A percentile compares a stretch with the other conserved stretches of the same genome.
Evolutionary conservation across 2,888 invertebrate genomes (phyloP).

Genomic region (Oscheius sp.): DNA sequence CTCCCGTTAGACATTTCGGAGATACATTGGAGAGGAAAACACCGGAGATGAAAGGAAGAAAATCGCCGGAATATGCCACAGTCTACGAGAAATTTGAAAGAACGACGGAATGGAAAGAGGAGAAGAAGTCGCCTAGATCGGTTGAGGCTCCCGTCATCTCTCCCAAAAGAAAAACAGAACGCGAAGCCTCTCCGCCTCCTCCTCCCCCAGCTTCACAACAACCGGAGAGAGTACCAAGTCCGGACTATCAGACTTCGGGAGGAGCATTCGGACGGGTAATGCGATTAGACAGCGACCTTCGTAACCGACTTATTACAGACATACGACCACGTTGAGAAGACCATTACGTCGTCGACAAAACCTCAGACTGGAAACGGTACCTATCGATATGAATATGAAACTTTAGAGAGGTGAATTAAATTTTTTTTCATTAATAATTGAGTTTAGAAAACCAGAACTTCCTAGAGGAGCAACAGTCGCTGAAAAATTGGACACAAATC

Average conservation of each 20-base stretch:
- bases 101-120: slow-evolving; percentile 36
- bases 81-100: slow-evolving; percentile 49
- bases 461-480: slow-evolving; percentile 14
- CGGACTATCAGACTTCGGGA: slow-evolving; percentile 9
- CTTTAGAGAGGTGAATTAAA: not conserved
- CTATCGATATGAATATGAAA: slow-evolving; percentile 13
- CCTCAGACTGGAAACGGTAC: not conserved
- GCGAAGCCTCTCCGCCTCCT: slow-evolving; percentile 1
- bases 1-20: slow-evolving; percentile 44
- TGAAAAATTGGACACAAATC: slow-evolving; percentile 13
- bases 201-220: not conserved
- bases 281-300: not conserved
- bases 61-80: slow-evolving; percentile 46
- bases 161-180: not conserved
- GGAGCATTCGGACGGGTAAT: slow-evolving; percentile 7
- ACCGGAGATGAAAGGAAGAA: not conserved
- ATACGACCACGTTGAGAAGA: not conserved
- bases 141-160: slow-evolving; percentile 14
- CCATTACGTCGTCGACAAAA: not conserved
- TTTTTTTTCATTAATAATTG: not conserved
- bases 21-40: slow-evolving; percentile 43
- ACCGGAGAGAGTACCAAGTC: slow-evolving; percentile 21
- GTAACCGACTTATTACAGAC: slow-evolving; percentile 4
- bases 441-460: slow-evolving; percentile 12
- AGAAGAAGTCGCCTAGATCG: slow-evolving; percentile 5